Evolutionary conservation across 2,888 invertebrate species (phyloP).

Genomic region (Adineta ricciae): DNA sequence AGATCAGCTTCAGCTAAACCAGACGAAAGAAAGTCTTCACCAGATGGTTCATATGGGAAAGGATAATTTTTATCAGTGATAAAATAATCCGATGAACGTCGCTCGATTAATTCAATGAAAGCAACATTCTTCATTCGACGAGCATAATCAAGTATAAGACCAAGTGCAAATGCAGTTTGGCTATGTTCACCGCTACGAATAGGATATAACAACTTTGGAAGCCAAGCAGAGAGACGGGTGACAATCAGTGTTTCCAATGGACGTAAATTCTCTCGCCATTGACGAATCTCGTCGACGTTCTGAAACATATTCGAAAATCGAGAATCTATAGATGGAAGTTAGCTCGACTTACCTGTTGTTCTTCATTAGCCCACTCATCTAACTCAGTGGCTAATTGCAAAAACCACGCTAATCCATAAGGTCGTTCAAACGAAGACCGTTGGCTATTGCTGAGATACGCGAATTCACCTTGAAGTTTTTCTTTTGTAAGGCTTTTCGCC

Average conservation of each 20-base stretch:
- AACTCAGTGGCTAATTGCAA: neutral
- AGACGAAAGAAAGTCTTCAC: slow-evolving; percentile 2
- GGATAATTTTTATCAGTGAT: neutral
- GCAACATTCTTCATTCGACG: neutral
- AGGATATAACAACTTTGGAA: neutral
- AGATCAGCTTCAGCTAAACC: slow-evolving; percentile 9
- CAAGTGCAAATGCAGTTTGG: slow-evolving; percentile 14
- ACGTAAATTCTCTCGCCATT: neutral
- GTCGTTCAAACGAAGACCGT: neutral
- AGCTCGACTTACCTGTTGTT: neutral
- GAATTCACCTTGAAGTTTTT: neutral
- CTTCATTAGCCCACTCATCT: neutral
- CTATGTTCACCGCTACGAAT: slow-evolving; percentile 19
- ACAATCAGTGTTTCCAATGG: neutral
- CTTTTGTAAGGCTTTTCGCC: neutral
- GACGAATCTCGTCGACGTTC: too few species aligned
- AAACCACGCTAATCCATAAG: neutral
- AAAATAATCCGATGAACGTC: neutral
- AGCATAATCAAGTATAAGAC: neutral
- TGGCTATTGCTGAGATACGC: neutral
- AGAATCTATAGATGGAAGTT: too few species aligned
- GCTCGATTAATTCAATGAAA: neutral
- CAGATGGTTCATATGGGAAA: neutral
- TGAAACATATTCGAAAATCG: too few species aligned
- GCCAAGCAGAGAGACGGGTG: neutral